Conservation (phyloP, 92 coral and sea anemone genomes). For the Zoanthus sansibaricus region DNA sequence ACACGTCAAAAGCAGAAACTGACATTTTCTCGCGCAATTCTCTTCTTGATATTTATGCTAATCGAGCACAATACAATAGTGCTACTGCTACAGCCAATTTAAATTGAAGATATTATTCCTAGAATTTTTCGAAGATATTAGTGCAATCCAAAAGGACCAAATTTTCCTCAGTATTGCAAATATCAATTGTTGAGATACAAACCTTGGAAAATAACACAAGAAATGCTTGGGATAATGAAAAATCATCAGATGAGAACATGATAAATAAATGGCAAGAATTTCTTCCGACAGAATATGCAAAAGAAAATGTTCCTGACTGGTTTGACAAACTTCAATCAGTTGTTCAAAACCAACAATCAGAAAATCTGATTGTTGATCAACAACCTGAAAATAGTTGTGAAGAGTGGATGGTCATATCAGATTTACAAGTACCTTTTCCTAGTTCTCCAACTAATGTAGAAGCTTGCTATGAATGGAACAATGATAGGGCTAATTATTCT, state of each 20-base stretch:
- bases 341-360: not conserved
- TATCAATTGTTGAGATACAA: slow-evolving; percentile 52
- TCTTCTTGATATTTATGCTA: slow-evolving; percentile 2
- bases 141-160: not conserved
- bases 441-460: not conserved
- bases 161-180: slow-evolving; percentile 47
- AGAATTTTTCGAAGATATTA: not conserved
- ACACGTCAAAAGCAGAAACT: slow-evolving; percentile 5
- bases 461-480: not conserved
- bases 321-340: slow-evolving; percentile 6
- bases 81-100: not conserved
- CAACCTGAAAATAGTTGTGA: not conserved
- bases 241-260: slow-evolving; percentile 51
- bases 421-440: not conserved
- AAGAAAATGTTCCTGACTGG: slow-evolving; percentile 57
- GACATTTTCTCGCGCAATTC: not conserved
- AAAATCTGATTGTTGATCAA: not conserved
- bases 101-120: not conserved
- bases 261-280: slow-evolving; percentile 53
- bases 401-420: not conserved
- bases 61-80: not conserved
- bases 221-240: slow-evolving; percentile 62
- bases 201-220: slow-evolving; percentile 52
- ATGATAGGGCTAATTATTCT: not conserved
- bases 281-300: slow-evolving; percentile 54